Evolutionary conservation across 2,113 vertebrate genomes (phyloP), one percentile per base, ranked within the genome.

Genomic region (Phrynosoma blainvillii): DNA sequence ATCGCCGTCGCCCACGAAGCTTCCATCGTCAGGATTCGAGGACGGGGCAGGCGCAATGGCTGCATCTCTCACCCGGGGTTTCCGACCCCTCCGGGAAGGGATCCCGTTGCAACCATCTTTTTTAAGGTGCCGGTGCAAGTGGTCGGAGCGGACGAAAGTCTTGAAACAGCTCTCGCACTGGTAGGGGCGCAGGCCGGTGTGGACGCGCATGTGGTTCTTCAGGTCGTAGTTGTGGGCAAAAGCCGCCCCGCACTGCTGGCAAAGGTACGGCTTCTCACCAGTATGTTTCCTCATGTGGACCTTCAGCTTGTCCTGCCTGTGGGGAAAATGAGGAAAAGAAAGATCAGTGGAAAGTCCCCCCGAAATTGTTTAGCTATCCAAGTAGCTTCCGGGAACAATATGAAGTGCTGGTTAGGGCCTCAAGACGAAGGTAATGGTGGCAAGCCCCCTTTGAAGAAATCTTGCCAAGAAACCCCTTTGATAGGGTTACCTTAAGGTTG

Each of bases 211-310:
- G 98, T 99, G 99, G 97, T 99, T 99, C 96, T 99, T 99, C 96
- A 99, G 98, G 97, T 99, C 99, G 94, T 99, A 99, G 97, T 99
- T 99, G 96, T 99, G 99, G 21, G 98, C 98, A 75, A 99, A 99
- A 87, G 99, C 98, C 0, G 98, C 99, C 1, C 98, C 99, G 79
- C 99, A 99, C 87, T 99, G 98, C 92, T 98, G 98, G 96, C 99
- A 99, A 95, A 98, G 95, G 96, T 99, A 99, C 68, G 99, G 99
- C 97, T 99, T 99, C 97, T 99, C 99, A 59, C 99, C 99, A 1
- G 99, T 99, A 96, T 99, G 99, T 89, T 99, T 99, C 89, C 99
- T 86, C 98, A 99, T 99, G 95, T 99, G 99, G 89, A 99, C 98
- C 96, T 99, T 99, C 91, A 99, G 98, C 97, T 99, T 99, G 99